Conservation (phyloP, 2,888 invertebrate species). For the Drosophila falleni region DNA sequence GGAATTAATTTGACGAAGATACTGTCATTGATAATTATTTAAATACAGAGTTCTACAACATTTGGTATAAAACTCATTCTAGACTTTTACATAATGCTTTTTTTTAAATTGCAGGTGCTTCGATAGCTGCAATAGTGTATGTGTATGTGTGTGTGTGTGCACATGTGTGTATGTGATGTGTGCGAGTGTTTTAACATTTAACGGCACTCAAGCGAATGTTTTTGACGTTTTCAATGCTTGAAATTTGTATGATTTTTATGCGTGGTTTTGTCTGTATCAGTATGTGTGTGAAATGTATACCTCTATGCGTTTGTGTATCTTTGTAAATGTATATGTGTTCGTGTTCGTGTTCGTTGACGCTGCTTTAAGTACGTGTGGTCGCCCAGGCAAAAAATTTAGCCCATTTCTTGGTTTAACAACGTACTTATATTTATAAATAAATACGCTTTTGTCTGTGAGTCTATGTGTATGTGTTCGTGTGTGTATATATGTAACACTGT, state of each 20-base stretch:
- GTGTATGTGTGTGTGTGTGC: not conserved
- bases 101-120: not conserved
- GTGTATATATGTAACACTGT: slow-evolving; percentile 23
- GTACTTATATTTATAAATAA: slow-evolving; percentile 27
- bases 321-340: not conserved
- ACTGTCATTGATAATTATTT: not conserved
- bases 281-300: not conserved
- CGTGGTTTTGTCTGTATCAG: not conserved
- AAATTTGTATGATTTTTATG: slow-evolving; percentile 24
- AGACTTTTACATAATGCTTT: not conserved
- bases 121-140: no score
- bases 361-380: slow-evolving; percentile 33
- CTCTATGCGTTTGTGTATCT: not conserved
- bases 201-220: slow-evolving; percentile 22
- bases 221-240: slow-evolving; percentile 33
- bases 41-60: no score
- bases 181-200: not conserved
- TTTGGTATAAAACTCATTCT: not conserved
- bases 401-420: slow-evolving; percentile 28
- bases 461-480: not conserved
- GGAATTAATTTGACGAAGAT: not conserved
- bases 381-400: slow-evolving; percentile 29
- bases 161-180: not conserved
- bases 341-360: slow-evolving; percentile 12
- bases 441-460: no score